Evolutionary conservation across 2,797 vertebrate genomes (phyloP), one percentile per base, ranked within the genome.

Genomic region (Hoplostethus atlanticus): DNA sequence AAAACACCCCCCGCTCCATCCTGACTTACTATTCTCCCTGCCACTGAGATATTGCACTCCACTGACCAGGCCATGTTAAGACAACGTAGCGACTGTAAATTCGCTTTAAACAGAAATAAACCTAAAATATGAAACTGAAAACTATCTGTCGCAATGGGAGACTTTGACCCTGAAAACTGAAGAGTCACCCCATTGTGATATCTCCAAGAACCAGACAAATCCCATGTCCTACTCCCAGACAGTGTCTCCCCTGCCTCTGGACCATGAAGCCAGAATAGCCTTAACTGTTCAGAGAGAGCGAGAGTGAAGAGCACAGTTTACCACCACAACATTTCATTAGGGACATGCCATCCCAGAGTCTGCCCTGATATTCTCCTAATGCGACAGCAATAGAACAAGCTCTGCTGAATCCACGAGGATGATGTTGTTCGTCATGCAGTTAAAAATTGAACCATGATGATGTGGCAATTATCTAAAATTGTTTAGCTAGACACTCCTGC

Each of bases 351-450:
- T 62, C 44, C 66, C 28, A 36, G 42, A 70, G 54, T 44, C 51
- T 12, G 40, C 10, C 40, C 40, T 42, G 40, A 4, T 11, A 44
- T 44, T 12, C 42, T 44, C 42, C 44, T 63, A 70, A 65, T 54
- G 67, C 61, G 50, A 72, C 81, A 72, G 64, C 52, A 8, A 65
- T 61, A 64, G 53, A 38, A 56, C 58, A 48, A 66, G 76, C 59
- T 69, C 64, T 57, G 50, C 74, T 76, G 31, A 66, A 61, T 67
- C 73, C 34, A 63, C 6, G 17, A 69, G 44, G 54, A 40, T 30
- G 28, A 77, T 60, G 75, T 55, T 77, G 68, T 80, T 74, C 12
- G 42, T 44, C 42, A 44, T 44, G 42, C 64, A 76, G 76, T 60
- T 57, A 64, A 71, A 88, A 72, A 54, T 28, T 76, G 69, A 73